A percentile compares a stretch with the other conserved stretches of the same genome.
phyloP scores from a whole-genome alignment of 2,888 invertebrate genomes.

The Stenichneumon culpator region DNA sequence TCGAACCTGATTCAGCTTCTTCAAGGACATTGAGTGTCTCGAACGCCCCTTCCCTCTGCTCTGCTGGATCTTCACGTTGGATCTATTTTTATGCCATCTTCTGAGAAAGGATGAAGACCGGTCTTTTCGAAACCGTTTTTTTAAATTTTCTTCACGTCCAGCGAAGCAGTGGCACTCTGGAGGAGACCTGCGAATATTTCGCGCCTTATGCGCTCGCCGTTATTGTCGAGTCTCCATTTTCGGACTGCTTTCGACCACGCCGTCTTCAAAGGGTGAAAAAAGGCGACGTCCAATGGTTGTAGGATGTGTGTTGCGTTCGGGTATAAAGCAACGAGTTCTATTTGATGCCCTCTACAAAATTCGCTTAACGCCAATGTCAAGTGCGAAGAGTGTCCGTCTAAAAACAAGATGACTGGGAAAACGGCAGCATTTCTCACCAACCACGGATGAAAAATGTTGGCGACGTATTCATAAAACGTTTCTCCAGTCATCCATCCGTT shows the following conservation, averaged over 20 bases:
- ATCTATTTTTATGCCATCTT: too few relatives aligned
- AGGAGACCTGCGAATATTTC: too few relatives aligned
- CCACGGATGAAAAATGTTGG: constrained; percentile 80
- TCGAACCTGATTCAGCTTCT: too few relatives aligned
- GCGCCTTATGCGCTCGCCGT: constrained; percentile 47
- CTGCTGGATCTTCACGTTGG: too few relatives aligned
- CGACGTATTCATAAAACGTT: constrained; percentile 80
- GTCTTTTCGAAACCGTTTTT: too few relatives aligned
- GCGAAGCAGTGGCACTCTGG: too few relatives aligned
- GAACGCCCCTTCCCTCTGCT: too few relatives aligned
- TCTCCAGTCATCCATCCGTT: constrained; percentile 82
- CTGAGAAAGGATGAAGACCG: too few relatives aligned
- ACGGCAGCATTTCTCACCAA: constrained; percentile 75
- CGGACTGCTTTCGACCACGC: constrained; percentile 74
- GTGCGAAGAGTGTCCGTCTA: constrained; percentile 82
- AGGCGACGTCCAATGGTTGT: constrained; percentile 80
- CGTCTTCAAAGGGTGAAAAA: constrained; percentile 77
- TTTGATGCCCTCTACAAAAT: constrained; percentile 79
- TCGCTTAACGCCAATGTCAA: constrained; percentile 77
- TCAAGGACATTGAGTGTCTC: too few relatives aligned
- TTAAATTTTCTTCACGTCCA: too few relatives aligned
- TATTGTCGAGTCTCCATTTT: constrained; percentile 74
- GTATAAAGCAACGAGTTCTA: constrained; percentile 77
- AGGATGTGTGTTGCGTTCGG: constrained; percentile 81
- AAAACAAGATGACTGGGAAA: constrained; percentile 79